Evolutionary conservation across 2,888 invertebrate species (phyloP), one percentile per base, ranked within the genome.

Genomic region (Pterostichus niger): DNA sequence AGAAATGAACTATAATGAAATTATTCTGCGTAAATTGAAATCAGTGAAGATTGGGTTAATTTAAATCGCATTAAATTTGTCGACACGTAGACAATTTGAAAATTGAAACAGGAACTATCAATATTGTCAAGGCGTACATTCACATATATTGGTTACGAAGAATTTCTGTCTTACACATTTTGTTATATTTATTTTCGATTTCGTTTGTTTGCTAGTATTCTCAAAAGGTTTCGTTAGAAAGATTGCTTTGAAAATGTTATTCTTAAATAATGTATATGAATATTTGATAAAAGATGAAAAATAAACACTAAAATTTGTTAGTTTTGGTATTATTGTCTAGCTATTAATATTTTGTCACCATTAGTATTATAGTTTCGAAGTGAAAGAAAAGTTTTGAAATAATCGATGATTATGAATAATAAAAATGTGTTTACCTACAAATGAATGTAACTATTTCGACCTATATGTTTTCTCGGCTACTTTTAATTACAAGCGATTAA

Each of bases 181-280:
- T 56, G 44, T 17, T 2, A 9, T 71, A 71, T 71, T 71, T 71
- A 71, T 71, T 71, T 71, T 71, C 68, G 7, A 71, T 71, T 17
- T 44, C 15, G 44, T 71, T 44, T 71, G 68, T 71, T 71, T 71
- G 68, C 46, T 9, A 13, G 68, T 24, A 44, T 71, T 71, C 68
- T 71, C 68, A 17, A 13, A 40, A 13, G 68, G 44, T 15, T 71
- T 71, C 44, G 44, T 11, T 44, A 15, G 44, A 44, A 46, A 71
- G 15, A 68, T 68, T 68, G 15, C 44, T 7, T 68, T 40, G 68
- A 44, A 68, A 68, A 15, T 68, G 68, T 44, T 68, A 44, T 68
- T 40, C 40, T 68, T 17, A 15, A 13, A 13, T 40, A 13, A 13
- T 40, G 40, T 35, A 33, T 59, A 31, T 64, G 11, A 40, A 40